Evolutionary conservation across 2,888 invertebrate genomes (phyloP), one percentile per base, ranked within the genome.

Genomic region (Monopis laevigella): DNA sequence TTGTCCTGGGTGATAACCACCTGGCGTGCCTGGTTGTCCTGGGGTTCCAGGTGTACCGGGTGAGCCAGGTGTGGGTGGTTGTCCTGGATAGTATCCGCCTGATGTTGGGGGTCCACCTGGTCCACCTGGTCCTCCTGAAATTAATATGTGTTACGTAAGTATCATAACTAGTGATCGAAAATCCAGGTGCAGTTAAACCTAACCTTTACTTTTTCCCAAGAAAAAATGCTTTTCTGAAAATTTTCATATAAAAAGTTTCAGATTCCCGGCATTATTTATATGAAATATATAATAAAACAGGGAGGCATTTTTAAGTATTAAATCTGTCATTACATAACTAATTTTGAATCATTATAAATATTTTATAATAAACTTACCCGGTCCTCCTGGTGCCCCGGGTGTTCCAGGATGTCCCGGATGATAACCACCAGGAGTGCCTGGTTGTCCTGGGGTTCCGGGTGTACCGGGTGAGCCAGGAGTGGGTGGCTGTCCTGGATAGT

Each of bases 41-140:
- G 78, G 86, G 16, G 74, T 75, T 1, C 48, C 51, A 17, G 86
- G 86, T 26, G 49, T 30, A 10, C 51, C 51, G 39, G 52, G 51
- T 10, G 26, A 26, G 11, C 49, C 49, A 10, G 43, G 43, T 3
- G 39, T 34, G 4, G 55, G 51, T 17, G 48, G 41, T 41, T 51
- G 45, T 6, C 39, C 39, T 14, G 26, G 39, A 2, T 39, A 14
- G 10, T 24, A 10, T 7, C 14, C n/a, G 4, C 14, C 13, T 5
- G 43, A 43, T n/a, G 48, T 3, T 0, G 52, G 48, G 2, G 53
- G 51, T 0, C 48, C 14, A 5, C 55, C 53, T 0, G 51, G 48
- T 2, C 47, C 38, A 1, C 52, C 51, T 2, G 59, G 57, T 7
- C 50, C 53, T 13, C 53, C 54, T 6, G 56, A 62, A 29, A 10